Percentiles rank a stretch among this genome's conserved stretches.
phyloP scores from a whole-genome alignment of 2,888 invertebrate genomes.

The Galeopsomyia nigrocyanea region DNA sequence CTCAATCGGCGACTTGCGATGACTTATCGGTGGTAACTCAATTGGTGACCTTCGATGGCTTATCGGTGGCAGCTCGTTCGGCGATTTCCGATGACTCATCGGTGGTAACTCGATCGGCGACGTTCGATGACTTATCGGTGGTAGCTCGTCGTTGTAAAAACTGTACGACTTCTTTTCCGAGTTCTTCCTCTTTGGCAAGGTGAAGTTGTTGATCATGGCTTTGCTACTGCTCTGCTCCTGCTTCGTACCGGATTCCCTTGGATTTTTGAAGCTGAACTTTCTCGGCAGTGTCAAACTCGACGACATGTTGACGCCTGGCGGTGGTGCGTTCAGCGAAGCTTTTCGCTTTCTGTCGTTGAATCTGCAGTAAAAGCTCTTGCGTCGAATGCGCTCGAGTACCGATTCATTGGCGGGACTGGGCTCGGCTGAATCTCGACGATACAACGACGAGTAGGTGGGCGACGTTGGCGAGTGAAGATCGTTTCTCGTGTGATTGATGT shows the following conservation, averaged over 20 bases:
- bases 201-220: conserved; percentile 32
- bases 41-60: no score
- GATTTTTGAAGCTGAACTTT: conserved; percentile 66
- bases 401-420: conserved; percentile 72
- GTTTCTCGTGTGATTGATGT: conserved; percentile 58
- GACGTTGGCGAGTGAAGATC: conserved; percentile 71
- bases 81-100: not conserved
- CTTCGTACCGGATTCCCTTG: conserved; percentile 48
- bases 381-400: conserved; percentile 86
- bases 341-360: conserved; percentile 89
- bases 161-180: conserved; percentile 56
- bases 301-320: conserved; percentile 33
- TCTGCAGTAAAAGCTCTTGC: conserved; percentile 90
- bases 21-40: no score
- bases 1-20: conserved; percentile 57
- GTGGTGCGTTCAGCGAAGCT: conserved; percentile 70
- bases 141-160: conserved; percentile 55
- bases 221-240: conserved; percentile 34
- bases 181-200: conserved; percentile 47
- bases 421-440: conserved; percentile 50
- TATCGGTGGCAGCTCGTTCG: no score
- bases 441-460: conserved; percentile 57
- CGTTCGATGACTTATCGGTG: conserved; percentile 18
- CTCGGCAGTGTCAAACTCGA: conserved; percentile 66
- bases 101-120: conserved; percentile 47